Evolutionary conservation across 2,113 vertebrate species (phyloP).

Genomic region (Physeter macrocephalus): DNA sequence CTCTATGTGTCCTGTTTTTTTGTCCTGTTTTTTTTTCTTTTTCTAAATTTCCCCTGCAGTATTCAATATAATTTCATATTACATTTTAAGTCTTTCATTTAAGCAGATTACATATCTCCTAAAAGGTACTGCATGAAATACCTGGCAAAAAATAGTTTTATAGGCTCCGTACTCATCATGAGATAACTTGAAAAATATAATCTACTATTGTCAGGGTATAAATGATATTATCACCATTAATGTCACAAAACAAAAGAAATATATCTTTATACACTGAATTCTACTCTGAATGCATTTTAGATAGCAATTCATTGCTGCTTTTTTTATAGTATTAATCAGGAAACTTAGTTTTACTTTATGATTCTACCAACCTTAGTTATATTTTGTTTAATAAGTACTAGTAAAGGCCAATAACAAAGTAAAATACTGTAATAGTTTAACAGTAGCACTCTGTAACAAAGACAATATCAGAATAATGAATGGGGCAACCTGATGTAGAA

Average conservation of each 20-base stretch:
- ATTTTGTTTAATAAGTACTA: not conserved
- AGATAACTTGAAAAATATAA: not conserved
- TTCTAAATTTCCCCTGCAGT: not conserved
- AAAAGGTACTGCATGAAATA: not conserved
- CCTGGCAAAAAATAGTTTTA: not conserved
- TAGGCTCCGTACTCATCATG: not conserved
- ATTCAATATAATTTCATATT: not conserved
- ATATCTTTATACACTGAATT: not conserved
- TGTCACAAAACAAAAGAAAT: not conserved
- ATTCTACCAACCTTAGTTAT: not conserved
- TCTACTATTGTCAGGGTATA: not conserved
- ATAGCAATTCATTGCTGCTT: not conserved
- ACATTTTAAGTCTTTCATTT: not conserved
- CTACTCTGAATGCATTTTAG: not conserved
- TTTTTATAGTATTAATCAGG: not conserved
- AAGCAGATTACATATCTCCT: not conserved
- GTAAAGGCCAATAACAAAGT: not conserved
- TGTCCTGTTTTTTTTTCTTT: not conserved
- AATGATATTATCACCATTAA: not conserved
- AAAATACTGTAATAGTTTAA: not conserved
- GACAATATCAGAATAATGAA: not conserved
- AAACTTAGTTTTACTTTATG: not conserved
- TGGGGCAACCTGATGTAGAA: not conserved
- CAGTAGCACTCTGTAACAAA: not conserved
- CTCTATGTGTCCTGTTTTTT: not conserved